Evolutionary conservation across 2,888 invertebrate species (phyloP), one percentile per base, ranked within the genome.

Genomic region (Chelonus formosanus): DNA sequence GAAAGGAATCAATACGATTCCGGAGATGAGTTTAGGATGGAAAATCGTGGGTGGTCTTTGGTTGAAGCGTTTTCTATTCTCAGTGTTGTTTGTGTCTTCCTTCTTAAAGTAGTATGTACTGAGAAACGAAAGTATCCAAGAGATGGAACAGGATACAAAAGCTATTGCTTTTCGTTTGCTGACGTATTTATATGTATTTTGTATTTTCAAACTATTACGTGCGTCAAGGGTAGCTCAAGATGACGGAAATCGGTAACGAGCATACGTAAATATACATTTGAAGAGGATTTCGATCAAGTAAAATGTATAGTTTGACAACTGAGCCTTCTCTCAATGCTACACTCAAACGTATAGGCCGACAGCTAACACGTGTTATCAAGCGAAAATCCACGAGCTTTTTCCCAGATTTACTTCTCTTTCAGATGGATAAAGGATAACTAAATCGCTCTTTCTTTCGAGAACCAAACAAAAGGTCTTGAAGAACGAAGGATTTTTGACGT

Each of bases 291-390:
- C 8, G n/a, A 40, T 44, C 32, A 7, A 32, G 40, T 40, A 40
- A 40, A 40, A 40, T 40, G 40, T 6, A 40, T 20, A 20, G 20
- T 20, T 20, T 20, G 20, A 20, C 20, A 20, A 20, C 20, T 20
- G 20, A 40, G 40, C 6, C 4, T 40, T 40, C 6, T 40, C 40
- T 5, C 40, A 40, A 40, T 6, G n/a, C 8, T 58, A n/a, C 5
- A n/a, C 32, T 34, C 45, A 5, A n/a, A 58, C 35, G 35, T 58
- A 45, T 44, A n/a, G 45, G 57, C 36, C n/a, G 58, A 59, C 48
- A 56, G 56, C 47, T 59, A 36, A 47, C 54, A 54, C 59, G 45
- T 58, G 58, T 48, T 48, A 47, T 65, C n/a, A 40, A 5, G 10
- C 7, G 5, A 32, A 48, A 43, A 60, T 32, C 31, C 47, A 54